Evolutionary conservation across 1,140 invertebrate species (phyloP).

Genomic region (Pachypeltis micranthus): DNA sequence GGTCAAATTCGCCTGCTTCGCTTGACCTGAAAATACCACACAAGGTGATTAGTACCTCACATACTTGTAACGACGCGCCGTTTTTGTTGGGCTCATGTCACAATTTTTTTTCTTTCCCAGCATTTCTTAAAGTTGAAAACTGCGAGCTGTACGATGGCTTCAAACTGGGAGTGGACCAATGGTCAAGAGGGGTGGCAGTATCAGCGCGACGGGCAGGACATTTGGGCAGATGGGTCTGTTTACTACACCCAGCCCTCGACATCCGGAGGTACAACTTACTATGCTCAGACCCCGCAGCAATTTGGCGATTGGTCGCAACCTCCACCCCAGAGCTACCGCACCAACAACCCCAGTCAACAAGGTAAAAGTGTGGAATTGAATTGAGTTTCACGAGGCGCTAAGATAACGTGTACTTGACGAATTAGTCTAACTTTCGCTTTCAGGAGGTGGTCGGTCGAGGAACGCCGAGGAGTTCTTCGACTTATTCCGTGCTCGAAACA

Average conservation of each 20-base stretch:
- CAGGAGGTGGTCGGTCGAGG: neutral
- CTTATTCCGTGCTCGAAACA: neutral
- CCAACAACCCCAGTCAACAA: neutral
- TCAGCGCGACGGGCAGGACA: neutral
- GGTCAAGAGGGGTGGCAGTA: neutral
- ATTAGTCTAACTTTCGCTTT: neutral
- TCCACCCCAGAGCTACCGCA: neutral
- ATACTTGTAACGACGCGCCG: too few species aligned
- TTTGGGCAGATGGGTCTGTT: neutral
- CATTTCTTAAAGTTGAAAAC: neutral
- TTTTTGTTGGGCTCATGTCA: too few species aligned
- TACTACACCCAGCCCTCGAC: neutral
- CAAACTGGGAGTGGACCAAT: neutral
- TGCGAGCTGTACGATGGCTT: neutral
- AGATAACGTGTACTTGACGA: too few species aligned
- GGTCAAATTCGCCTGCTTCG: too few species aligned
- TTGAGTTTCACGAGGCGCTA: too few species aligned
- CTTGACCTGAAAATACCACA: too few species aligned
- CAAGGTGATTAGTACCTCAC: too few species aligned
- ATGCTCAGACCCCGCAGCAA: neutral
- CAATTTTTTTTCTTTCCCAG: neutral
- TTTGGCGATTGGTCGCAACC: neutral
- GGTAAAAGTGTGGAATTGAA: neutral
- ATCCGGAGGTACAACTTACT: neutral
- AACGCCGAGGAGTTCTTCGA: conserved; percentile 2